phyloP scores from a whole-genome alignment of 1,140 invertebrate species.

The Campoletis sonorensis region DNA sequence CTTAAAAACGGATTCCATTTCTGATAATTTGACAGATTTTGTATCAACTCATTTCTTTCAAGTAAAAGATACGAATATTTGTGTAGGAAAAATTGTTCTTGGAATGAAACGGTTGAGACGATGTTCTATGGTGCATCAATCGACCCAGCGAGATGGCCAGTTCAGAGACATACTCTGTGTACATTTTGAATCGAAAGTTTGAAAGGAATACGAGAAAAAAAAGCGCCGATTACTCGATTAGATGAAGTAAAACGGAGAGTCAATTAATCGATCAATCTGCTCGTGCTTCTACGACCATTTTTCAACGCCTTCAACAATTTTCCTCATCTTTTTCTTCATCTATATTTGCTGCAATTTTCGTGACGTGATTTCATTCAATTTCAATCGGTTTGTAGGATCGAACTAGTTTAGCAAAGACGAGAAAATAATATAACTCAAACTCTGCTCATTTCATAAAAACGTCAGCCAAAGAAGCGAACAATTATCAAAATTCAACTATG shows the following conservation, averaged over 20 bases:
- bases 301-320: not conserved
- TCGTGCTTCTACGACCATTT: not conserved
- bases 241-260: slow-evolving; percentile 3
- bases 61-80: not conserved
- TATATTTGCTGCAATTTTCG: slow-evolving; percentile 14
- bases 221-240: slow-evolving; percentile 2
- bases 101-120: not conserved
- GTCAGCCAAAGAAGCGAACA: too few species aligned
- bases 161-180: not conserved
- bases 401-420: not conserved
- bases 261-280: slow-evolving; percentile 10
- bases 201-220: not conserved
- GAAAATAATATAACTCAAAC: not conserved
- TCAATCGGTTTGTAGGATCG: slow-evolving; percentile 13
- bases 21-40: too few species aligned
- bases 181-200: not conserved
- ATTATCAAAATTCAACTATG: not conserved
- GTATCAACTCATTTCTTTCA: not conserved
- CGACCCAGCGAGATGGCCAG: not conserved
- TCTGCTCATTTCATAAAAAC: too few species aligned
- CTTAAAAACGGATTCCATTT: too few species aligned
- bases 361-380: not conserved
- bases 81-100: not conserved
- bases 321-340: not conserved
- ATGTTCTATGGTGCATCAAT: not conserved